Evolutionary conservation across 2,113 vertebrate genomes (phyloP).

Genomic region (Tetraodon nigroviridis): DNA sequence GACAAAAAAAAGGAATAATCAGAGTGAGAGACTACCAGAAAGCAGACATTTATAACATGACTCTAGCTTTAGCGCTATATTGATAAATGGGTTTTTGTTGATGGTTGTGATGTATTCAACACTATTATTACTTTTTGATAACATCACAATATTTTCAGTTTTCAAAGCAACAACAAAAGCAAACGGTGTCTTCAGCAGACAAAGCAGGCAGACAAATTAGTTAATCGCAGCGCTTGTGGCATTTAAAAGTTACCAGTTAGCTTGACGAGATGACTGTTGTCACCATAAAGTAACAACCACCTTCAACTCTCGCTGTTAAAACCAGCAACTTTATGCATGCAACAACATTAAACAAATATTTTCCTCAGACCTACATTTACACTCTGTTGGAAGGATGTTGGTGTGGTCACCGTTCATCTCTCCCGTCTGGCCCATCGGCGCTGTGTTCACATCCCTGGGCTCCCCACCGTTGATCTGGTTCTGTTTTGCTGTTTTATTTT

Average conservation of each 20-base stretch:
- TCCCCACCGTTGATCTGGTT: slow-evolving; percentile 60
- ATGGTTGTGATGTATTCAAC: too few species aligned
- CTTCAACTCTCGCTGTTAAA: too few species aligned
- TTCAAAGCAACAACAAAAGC: neutral
- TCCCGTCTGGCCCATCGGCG: slow-evolving; percentile 57
- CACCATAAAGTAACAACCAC: neutral
- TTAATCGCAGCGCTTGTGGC: too few species aligned
- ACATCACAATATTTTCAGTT: too few species aligned
- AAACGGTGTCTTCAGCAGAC: neutral
- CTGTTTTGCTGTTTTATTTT: slow-evolving; percentile 57
- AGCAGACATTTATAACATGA: neutral
- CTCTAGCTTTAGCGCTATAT: too few species aligned
- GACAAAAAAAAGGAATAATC: neutral
- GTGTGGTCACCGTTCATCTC: slow-evolving; percentile 62
- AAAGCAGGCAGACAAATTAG: too few species aligned
- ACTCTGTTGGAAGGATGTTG: slow-evolving; percentile 71
- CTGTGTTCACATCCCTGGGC: slow-evolving; percentile 50
- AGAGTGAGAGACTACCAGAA: neutral
- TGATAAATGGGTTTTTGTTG: too few species aligned
- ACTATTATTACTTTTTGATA: too few species aligned
- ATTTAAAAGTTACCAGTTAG: neutral
- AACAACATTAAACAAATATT: too few species aligned
- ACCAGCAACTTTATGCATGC: too few species aligned
- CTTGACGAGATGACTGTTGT: neutral
- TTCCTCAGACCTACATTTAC: slow-evolving; percentile 62